phyloP scores from a whole-genome alignment of 2,113 vertebrate genomes.

The Eudyptes chrysolophus region DNA sequence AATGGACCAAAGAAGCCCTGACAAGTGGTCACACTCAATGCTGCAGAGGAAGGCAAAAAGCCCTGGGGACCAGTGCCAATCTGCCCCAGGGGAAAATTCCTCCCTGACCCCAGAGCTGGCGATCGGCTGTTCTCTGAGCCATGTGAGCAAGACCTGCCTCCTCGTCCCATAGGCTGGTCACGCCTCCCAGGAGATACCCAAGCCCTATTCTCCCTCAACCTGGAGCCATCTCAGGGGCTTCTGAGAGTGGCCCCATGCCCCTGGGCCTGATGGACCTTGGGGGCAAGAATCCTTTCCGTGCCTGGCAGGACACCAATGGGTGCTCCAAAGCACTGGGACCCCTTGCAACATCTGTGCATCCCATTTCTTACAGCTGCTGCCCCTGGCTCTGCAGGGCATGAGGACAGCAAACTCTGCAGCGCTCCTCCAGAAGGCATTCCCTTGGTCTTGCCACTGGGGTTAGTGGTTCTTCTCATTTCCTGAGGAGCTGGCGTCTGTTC shows the following conservation, averaged over 20 bases:
- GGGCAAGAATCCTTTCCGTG: neutral
- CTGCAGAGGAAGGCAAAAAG: neutral
- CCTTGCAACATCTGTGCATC: neutral
- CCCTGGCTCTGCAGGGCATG: neutral
- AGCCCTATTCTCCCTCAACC: neutral
- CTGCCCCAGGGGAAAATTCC: neutral
- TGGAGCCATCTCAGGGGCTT: neutral
- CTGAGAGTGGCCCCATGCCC: neutral
- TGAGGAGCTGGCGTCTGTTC: neutral
- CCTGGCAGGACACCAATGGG: neutral
- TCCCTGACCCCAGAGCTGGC: neutral
- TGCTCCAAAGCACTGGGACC: neutral
- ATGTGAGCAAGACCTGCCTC: neutral
- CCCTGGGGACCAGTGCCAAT: accelerated
- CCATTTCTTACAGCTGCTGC: neutral
- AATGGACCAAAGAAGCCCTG: neutral
- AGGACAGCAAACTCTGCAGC: neutral
- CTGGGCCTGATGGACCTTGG: accelerated
- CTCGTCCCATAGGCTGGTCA: neutral
- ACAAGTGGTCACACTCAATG: neutral
- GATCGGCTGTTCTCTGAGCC: neutral
- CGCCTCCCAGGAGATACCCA: neutral
- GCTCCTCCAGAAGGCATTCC: neutral
- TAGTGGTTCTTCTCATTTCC: neutral
- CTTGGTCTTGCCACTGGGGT: neutral